A percentile compares a stretch with the other conserved stretches of the same genome.
These are phyloP conservation scores for Mya arenaria DNA, from an alignment of 1,140 invertebrate genomes.

Conservation along the genomic window DNA sequence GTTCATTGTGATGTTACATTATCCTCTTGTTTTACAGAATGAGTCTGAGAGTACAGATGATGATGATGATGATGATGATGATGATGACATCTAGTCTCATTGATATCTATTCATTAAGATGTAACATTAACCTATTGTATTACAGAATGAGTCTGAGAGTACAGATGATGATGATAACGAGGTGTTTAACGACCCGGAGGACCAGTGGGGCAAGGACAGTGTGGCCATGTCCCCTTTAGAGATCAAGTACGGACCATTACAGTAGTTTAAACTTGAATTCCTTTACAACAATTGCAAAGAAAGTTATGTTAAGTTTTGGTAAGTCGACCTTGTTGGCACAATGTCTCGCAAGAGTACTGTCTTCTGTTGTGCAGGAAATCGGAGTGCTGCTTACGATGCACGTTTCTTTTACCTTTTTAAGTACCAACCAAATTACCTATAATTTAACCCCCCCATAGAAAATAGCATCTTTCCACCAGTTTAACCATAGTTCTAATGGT, in stretches of 20 bases:
- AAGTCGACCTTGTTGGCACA: not conserved
- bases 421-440: too few relatives aligned
- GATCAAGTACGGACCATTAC: slow-evolving; percentile 25
- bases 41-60: slow-evolving; percentile 70
- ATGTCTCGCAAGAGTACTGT: not conserved
- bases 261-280: too few relatives aligned
- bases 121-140: too few relatives aligned
- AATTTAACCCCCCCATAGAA: too few relatives aligned
- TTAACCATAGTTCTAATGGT: too few relatives aligned
- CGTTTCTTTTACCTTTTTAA: too few relatives aligned
- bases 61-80: slow-evolving; percentile 73
- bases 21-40: slow-evolving; percentile 64
- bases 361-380: not conserved
- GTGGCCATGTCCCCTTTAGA: slow-evolving; percentile 30
- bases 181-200: slow-evolving; percentile 77
- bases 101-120: too few relatives aligned
- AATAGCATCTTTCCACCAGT: too few relatives aligned
- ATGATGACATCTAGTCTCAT: too few relatives aligned
- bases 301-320: too few relatives aligned
- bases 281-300: too few relatives aligned
- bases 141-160: slow-evolving; percentile 73
- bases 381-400: not conserved
- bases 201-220: slow-evolving; percentile 75
- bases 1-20: too few relatives aligned
- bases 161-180: slow-evolving; percentile 72